Evolutionary conservation across 2,888 invertebrate species (phyloP).

Genomic region (Sturmia bella): DNA sequence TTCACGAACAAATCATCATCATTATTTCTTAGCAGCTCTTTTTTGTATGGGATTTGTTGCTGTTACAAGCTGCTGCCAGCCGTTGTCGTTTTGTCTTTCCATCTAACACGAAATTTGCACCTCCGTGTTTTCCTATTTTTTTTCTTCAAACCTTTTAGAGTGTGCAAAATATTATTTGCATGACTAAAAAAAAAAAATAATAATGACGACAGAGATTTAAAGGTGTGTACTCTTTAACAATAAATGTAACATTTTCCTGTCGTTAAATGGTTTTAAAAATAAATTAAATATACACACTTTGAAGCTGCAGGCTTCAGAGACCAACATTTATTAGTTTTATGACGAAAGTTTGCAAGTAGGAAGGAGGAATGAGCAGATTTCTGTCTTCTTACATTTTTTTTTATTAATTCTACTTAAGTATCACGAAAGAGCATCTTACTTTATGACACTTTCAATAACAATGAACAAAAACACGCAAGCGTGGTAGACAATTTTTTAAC

Average conservation of each 20-base stretch:
- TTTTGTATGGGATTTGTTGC: conserved; percentile 5
- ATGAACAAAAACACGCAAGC: conserved; percentile 64
- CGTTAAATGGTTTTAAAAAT: not conserved
- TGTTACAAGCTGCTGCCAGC: conserved; percentile 23
- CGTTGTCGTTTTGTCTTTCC: conserved; percentile 49
- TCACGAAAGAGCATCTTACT: conserved; percentile 66
- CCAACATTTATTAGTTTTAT: conserved; percentile 21
- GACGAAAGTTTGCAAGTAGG: conserved; percentile 50
- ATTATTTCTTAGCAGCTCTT: conserved; percentile 56
- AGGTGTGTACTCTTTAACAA: conserved; percentile 23
- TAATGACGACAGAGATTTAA: conserved; percentile 23
- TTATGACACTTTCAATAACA: conserved; percentile 67
- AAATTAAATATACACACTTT: conserved; percentile 39
- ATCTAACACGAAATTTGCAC: conserved; percentile 65
- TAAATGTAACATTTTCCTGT: not conserved
- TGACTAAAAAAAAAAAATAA: conserved; percentile 20
- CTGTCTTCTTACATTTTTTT: not conserved
- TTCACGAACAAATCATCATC: conserved; percentile 70
- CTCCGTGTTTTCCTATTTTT: conserved; percentile 14
- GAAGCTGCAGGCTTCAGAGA: not conserved
- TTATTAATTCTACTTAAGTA: conserved; percentile 39
- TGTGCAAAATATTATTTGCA: conserved; percentile 63
- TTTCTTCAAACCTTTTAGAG: conserved; percentile 13
- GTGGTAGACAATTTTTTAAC: conserved; percentile 67
- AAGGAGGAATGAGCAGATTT: conserved; percentile 25